Conservation (phyloP, 92 coral and sea anemone species). For the Metridium senile region DNA sequence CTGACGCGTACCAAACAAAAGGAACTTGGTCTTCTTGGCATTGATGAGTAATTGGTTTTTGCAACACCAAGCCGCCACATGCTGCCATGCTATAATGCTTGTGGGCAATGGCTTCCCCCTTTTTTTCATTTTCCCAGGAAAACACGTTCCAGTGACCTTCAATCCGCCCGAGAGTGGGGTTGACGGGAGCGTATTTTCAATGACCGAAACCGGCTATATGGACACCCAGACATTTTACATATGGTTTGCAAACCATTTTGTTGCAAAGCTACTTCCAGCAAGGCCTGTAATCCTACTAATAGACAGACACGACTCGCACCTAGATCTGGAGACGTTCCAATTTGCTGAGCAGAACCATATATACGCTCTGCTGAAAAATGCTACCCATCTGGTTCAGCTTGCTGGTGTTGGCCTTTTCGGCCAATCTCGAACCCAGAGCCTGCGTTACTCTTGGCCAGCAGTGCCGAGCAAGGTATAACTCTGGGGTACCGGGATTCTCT, state of each 20-base stretch:
- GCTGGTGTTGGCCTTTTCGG: conserved; percentile 58
- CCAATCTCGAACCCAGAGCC: too few species aligned
- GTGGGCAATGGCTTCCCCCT: too few species aligned
- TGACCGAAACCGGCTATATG: conserved; percentile 50
- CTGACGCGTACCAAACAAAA: too few species aligned
- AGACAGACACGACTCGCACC: conserved; percentile 49
- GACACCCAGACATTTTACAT: conserved; percentile 52
- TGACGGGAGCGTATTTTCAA: conserved; percentile 49
- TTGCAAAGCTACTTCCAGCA: conserved; percentile 47
- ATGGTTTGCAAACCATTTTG: conserved; percentile 63
- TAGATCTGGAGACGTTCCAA: conserved; percentile 44
- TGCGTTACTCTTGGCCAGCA: too few species aligned
- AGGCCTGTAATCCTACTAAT: conserved; percentile 49
- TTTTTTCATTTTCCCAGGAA: too few species aligned
- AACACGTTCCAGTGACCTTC: too few species aligned
- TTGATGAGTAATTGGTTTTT: too few species aligned
- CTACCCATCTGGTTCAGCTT: conserved; percentile 63
- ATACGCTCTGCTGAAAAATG: conserved; percentile 51
- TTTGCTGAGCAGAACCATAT: conserved; percentile 43
- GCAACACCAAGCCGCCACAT: too few species aligned
- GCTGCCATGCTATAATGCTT: too few species aligned
- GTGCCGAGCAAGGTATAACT: too few species aligned
- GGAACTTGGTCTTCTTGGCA: too few species aligned
- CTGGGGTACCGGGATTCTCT: too few species aligned
- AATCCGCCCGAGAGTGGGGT: not conserved